A percentile compares a stretch with the other conserved stretches of the same genome.
Evolutionary conservation across 2,797 vertebrate genomes (phyloP).

Genomic region (Leptoclinus maculatus): DNA sequence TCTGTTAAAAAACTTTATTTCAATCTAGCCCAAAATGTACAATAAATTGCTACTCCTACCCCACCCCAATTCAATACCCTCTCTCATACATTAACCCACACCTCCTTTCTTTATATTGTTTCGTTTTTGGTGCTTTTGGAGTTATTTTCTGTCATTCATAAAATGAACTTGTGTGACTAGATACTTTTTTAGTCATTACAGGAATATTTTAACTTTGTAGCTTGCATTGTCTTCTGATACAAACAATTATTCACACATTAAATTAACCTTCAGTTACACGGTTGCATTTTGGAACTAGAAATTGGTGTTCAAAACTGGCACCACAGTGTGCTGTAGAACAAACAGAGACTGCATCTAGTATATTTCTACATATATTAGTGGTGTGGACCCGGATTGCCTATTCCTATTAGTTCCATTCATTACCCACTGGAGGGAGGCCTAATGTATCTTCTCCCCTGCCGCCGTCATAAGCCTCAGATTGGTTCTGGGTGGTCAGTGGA

Average conservation of each 20-base stretch:
- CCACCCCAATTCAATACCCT: no score
- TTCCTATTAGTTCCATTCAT: constrained; percentile 85
- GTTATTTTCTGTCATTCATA: no score
- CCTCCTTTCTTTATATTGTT: no score
- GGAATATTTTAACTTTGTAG: neutral
- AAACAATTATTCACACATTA: neutral
- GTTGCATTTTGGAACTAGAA: constrained; percentile 9
- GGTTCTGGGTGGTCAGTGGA: constrained; percentile 77
- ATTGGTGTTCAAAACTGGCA: constrained; percentile 20
- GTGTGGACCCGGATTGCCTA: constrained; percentile 68
- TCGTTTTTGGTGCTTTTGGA: no score
- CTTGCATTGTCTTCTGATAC: neutral
- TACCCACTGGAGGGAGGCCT: constrained; percentile 78
- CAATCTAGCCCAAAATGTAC: no score
- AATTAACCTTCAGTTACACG: neutral
- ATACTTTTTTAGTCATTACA: constrained; percentile 4
- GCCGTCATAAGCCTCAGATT: constrained; percentile 81
- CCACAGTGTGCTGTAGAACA: constrained; percentile 33
- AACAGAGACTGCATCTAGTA: constrained; percentile 56
- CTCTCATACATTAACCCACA: no score
- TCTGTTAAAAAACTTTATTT: no score
- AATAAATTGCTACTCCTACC: no score
- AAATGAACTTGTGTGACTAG: neutral
- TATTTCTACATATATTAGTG: constrained; percentile 76
- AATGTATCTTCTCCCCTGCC: constrained; percentile 81